A percentile compares a stretch with the other conserved stretches of the same genome.
Conservation (phyloP, 2,888 invertebrate species). For the Embidobia sp. region DNA sequence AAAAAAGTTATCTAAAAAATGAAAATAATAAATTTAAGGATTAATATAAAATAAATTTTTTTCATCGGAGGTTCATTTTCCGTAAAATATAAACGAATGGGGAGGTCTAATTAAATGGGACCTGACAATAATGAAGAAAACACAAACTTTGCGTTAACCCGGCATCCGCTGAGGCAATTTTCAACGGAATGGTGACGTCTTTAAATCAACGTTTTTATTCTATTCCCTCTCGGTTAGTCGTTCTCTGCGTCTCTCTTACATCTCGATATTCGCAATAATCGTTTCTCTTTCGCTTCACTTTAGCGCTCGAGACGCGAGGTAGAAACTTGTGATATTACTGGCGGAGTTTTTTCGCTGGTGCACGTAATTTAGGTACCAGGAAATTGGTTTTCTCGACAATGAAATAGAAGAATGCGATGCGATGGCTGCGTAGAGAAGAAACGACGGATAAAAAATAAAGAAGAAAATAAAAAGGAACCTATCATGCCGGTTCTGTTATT, state of each 20-base stretch:
- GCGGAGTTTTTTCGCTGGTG: constrained; percentile 77
- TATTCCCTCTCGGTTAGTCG: constrained; percentile 62
- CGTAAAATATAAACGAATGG: too few relatives aligned
- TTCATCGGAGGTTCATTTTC: too few relatives aligned
- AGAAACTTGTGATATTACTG: constrained; percentile 80
- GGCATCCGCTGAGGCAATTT: constrained; percentile 77
- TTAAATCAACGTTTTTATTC: constrained; percentile 81
- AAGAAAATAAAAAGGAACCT: constrained; percentile 57
- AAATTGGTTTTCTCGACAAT: constrained; percentile 82
- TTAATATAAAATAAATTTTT: too few relatives aligned
- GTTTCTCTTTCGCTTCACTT: constrained; percentile 71
- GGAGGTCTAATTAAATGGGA: constrained; percentile 26
- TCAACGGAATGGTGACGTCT: constrained; percentile 81
- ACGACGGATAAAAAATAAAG: constrained; percentile 57
- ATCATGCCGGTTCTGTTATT: constrained; percentile 43
- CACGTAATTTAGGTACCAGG: constrained; percentile 82
- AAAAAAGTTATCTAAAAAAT: too few relatives aligned
- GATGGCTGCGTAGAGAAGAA: constrained; percentile 68
- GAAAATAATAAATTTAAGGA: too few relatives aligned
- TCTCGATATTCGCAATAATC: constrained; percentile 59
- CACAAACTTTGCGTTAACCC: constrained; percentile 66
- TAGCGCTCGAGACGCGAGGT: constrained; percentile 73
- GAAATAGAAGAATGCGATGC: constrained; percentile 82
- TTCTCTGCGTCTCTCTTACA: constrained; percentile 49
- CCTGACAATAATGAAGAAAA: constrained; percentile 50